A percentile compares a stretch with the other conserved stretches of the same genome.
These are phyloP conservation scores for Astreopora myriophthalma DNA, from an alignment of 64 coral and sea anemone genomes.

Conservation along the genomic window DNA sequence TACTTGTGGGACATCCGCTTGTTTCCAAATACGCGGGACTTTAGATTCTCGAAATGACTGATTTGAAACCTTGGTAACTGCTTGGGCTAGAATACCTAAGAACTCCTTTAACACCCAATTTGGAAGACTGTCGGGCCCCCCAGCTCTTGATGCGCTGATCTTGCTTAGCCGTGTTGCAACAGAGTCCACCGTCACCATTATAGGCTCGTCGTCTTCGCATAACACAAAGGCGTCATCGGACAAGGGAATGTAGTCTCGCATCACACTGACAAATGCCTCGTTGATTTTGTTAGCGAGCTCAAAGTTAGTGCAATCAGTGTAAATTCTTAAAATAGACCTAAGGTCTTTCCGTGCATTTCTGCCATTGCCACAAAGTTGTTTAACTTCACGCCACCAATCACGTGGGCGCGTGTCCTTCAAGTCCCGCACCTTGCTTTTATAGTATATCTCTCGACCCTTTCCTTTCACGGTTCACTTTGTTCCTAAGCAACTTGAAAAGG, in stretches of 20 bases:
- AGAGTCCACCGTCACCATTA: not conserved
- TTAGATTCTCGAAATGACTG: constrained; percentile 1
- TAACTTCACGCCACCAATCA: too few relatives aligned
- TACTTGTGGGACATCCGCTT: not conserved
- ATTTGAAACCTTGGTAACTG: not conserved
- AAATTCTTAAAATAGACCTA: too few relatives aligned
- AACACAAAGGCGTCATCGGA: constrained; percentile 1
- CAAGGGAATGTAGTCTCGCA: not conserved
- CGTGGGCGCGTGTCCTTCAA: too few relatives aligned
- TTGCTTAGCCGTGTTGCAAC: not conserved
- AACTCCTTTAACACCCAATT: constrained; percentile 11
- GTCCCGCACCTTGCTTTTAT: too few relatives aligned
- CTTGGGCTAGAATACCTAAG: not conserved
- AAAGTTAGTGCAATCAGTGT: too few relatives aligned
- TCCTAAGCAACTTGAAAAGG: too few relatives aligned
- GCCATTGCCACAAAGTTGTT: too few relatives aligned
- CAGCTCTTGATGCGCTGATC: not conserved
- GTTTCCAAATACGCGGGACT: not conserved
- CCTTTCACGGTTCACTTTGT: too few relatives aligned
- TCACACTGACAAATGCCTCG: not conserved
- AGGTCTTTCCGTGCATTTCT: too few relatives aligned
- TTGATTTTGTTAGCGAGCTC: too few relatives aligned
- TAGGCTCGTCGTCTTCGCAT: constrained; percentile 30
- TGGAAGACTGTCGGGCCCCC: not conserved
- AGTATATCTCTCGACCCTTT: too few relatives aligned